A percentile compares a stretch with the other conserved stretches of the same genome.
phyloP scores from a whole-genome alignment of 2,113 vertebrate species.

The Lepus europaeus region DNA sequence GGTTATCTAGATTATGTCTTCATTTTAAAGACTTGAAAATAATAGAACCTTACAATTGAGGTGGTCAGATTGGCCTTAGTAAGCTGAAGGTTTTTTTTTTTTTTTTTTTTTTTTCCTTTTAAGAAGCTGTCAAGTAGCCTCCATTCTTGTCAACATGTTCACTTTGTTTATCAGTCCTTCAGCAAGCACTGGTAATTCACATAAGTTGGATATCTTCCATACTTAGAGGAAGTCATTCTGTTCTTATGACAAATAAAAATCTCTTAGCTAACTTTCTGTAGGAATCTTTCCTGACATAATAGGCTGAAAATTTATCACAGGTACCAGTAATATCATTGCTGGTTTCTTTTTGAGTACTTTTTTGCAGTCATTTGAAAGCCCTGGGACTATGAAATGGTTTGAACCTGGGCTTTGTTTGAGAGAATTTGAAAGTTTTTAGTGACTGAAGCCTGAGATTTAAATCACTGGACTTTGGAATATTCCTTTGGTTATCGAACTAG shows the following conservation, averaged over 20 bases:
- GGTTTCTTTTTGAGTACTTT: neutral
- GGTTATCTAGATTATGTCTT: neutral
- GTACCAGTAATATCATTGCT: neutral
- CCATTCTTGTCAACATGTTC: neutral
- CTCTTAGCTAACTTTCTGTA: slow-evolving; percentile 18
- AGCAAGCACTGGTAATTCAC: neutral
- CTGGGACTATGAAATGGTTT: neutral
- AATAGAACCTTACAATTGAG: too few relatives aligned
- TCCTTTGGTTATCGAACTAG: neutral
- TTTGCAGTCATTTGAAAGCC: neutral
- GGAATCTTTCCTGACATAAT: neutral
- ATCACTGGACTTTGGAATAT: neutral
- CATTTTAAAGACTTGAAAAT: neutral
- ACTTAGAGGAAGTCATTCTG: neutral
- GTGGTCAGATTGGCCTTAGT: neutral
- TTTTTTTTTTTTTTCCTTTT: neutral
- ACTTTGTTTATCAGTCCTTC: neutral
- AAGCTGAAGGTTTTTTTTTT: neutral
- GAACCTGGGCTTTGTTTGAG: neutral
- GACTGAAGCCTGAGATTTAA: neutral
- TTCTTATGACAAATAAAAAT: slow-evolving; percentile 29
- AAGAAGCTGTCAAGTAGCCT: neutral
- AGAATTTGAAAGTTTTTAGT: neutral
- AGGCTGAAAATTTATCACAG: slow-evolving; percentile 32
- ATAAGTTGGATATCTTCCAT: neutral